Evolutionary conservation across 2,797 vertebrate genomes (phyloP), one percentile per base, ranked within the genome.

Genomic region (Uromys caudimaculatus): DNA sequence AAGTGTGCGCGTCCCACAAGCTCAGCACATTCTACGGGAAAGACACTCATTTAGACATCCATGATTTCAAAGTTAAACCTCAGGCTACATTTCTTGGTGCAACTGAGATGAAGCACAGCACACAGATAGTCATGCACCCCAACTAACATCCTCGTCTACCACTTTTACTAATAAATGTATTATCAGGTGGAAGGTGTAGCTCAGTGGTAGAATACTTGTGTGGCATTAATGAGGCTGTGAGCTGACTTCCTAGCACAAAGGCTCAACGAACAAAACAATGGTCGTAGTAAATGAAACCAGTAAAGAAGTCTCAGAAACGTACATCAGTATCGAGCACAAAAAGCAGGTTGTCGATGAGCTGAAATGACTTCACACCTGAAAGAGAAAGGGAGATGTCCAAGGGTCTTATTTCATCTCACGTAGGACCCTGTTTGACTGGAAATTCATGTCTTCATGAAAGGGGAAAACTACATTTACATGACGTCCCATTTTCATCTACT

Each of bases 311-410:
- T 58, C 27, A 62, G 64, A 92, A 52, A 96, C 99, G 96, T 98
- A 99, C 99, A 98, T 99, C 99, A 9, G 98, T 98, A 97, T 99
- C 99, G 58, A 99, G 98, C 98, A 99, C 97, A 97, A 99, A 99
- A 85, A 99, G 98, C 29, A 99, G 98, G 95, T 99, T 99, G 94
- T 99, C 99, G 97, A 99, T 98, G 93, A 99, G 98, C 90, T 99
- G 99, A 98, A 99, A 98, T 97, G 99, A 99, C 97, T 97, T 99
- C 96, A 99, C 99, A 97, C 99, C 99, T 99, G 97, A 96, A 93
- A 98, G 84, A 98, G 97, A 83, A 97, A 94, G 71, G 10, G 79
- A 94, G 27, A 78, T 16, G 1, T 47, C 3, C 78, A 32, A 94
- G 44, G 56, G 29, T 76, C 90, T 41, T 1, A 78, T 73, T 90